These are phyloP conservation scores for Elmis aenea DNA, from an alignment of 2,888 invertebrate genomes.

Conservation along the genomic window DNA sequence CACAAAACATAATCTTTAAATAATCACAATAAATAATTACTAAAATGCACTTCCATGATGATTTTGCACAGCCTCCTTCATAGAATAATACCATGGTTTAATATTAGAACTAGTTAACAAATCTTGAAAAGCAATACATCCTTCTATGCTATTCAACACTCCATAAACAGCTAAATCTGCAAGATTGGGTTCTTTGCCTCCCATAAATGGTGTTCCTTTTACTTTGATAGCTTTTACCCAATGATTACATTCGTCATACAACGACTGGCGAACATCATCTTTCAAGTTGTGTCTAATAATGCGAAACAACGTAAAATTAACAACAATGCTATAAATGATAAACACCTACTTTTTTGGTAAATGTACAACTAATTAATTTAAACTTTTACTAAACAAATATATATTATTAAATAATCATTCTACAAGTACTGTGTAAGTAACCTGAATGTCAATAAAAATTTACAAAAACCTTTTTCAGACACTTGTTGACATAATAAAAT, in stretches of 20 bases:
- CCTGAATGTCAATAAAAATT: too few species aligned
- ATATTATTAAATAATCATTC: too few species aligned
- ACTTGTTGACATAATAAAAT: too few species aligned
- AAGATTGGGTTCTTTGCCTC: constrained; percentile 82
- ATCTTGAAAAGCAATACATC: constrained; percentile 85
- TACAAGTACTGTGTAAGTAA: too few species aligned
- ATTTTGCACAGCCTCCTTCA: constrained; percentile 59
- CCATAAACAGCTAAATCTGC: constrained; percentile 92
- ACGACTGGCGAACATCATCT: constrained; percentile 81
- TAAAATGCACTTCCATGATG: constrained; percentile 52
- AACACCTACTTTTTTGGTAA: too few species aligned
- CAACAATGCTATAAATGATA: too few species aligned
- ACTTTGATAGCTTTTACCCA: constrained; percentile 71
- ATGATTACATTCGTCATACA: constrained; percentile 81
- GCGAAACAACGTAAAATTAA: background rate
- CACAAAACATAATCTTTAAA: too few species aligned
- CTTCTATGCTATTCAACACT: constrained; percentile 87
- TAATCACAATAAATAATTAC: too few species aligned
- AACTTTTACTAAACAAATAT: too few species aligned
- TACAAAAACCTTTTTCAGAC: too few species aligned
- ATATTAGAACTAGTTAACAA: constrained; percentile 68
- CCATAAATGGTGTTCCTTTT: constrained; percentile 72
- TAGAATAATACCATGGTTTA: constrained; percentile 70
- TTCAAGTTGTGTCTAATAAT: constrained; percentile 69
- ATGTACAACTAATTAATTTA: too few species aligned